Evolutionary conservation across 2,888 invertebrate species (phyloP).

Genomic region (Druceiella hillmani): DNA sequence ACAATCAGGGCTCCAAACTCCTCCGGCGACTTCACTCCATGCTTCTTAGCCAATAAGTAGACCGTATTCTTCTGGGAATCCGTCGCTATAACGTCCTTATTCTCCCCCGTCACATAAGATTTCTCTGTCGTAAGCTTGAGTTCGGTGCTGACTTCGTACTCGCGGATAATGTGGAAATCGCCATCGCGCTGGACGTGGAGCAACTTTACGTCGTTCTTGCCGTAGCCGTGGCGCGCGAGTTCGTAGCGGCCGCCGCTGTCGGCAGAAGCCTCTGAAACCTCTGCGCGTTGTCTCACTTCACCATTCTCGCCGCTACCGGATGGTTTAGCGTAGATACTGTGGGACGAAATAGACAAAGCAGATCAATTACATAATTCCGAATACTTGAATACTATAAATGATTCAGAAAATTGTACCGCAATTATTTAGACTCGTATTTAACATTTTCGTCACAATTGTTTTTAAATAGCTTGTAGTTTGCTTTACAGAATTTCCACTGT

Average conservation of each 20-base stretch:
- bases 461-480: no score
- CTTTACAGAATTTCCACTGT: no score
- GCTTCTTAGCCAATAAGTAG: slow-evolving; percentile 70
- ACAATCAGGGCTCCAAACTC: slow-evolving; percentile 70
- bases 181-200: slow-evolving; percentile 65
- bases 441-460: no score
- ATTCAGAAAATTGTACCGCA: no score
- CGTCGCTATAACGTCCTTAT: slow-evolving; percentile 74
- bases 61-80: slow-evolving; percentile 82
- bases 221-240: slow-evolving; percentile 62
- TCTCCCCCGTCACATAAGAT: slow-evolving; percentile 71
- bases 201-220: slow-evolving; percentile 70
- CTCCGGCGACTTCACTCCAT: slow-evolving; percentile 72
- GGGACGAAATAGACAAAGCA: not conserved
- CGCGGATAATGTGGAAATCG: slow-evolving; percentile 62
- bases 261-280: slow-evolving; percentile 36
- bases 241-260: slow-evolving; percentile 52
- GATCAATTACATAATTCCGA: no score
- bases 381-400: no score
- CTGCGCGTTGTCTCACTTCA: no score
- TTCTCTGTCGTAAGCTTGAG: slow-evolving; percentile 63
- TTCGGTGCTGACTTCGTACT: slow-evolving; percentile 67
- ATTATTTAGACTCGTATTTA: no score
- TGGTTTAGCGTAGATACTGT: slow-evolving; percentile 45
- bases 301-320: slow-evolving; percentile 38